These are phyloP conservation scores for Elgonia sp. DNA, from an alignment of 2,888 invertebrate species.

Conservation along the genomic window DNA sequence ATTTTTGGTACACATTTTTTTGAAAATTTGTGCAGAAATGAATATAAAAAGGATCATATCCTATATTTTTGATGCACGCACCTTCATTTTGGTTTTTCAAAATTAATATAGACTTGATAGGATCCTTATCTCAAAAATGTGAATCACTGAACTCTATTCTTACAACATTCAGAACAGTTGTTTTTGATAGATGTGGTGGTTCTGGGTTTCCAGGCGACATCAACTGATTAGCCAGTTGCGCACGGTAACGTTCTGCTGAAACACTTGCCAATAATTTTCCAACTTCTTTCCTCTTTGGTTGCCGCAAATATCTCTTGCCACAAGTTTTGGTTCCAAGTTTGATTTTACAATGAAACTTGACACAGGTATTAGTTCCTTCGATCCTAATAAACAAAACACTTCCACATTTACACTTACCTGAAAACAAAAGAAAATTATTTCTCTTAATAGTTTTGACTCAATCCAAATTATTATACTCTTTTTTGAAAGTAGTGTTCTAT, in stretches of 20 bases:
- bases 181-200: conserved; percentile 32
- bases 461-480: too few relatives aligned
- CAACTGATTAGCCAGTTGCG: not conserved
- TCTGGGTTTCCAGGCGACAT: conserved; percentile 57
- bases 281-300: not conserved
- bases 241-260: not conserved
- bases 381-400: not conserved
- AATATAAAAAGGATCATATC: conserved; percentile 66
- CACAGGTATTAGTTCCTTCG: not conserved
- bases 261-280: not conserved
- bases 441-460: too few relatives aligned
- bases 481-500: too few relatives aligned
- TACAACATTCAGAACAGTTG: conserved; percentile 10
- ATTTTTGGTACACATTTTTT: conserved; percentile 38
- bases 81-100: conserved; percentile 37
- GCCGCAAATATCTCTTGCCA: not conserved
- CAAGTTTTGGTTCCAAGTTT: not conserved
- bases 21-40: conserved; percentile 65
- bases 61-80: conserved; percentile 58
- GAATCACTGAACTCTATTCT: conserved; percentile 31
- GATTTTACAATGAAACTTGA: conserved; percentile 1
- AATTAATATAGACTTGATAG: conserved; percentile 16
- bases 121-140: conserved; percentile 46
- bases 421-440: not conserved
- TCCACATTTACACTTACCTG: not conserved